Evolutionary conservation across 53 echinoderm and acorn worm species (phyloP), one percentile per base, ranked within the genome.

Genomic region (Patiria pectinifera): DNA sequence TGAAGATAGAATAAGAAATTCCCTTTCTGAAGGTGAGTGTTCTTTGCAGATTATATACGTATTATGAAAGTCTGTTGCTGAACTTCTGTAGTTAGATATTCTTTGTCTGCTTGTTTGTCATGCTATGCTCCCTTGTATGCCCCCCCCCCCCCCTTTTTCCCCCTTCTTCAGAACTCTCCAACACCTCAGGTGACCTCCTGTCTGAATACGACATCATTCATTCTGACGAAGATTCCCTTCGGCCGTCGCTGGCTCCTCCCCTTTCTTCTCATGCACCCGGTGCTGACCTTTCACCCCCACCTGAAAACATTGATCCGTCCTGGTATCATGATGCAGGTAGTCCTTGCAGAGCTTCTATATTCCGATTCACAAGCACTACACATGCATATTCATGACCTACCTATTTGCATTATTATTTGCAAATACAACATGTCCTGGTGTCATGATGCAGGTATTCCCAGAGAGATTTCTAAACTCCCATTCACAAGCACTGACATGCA

Each of bases 181-280:
- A 11, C 11, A 35, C 46, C 4, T 87, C 77, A 25, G 76, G 53
- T 35, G 76, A 87, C 49, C 87, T 76, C 59, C 75, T 76, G 23
- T 87, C 76, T 19, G 87, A 76, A 49, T 87, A 87, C 15, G 87
- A 87, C 87, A 87, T 87, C 87, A 87, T 87, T 35, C 53, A 53
- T 13, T 87, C 87, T 11, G 76, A 87, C 22, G 87, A 87, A 25
- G 87, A 58, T 76, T 74, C 75, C 48, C 23, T 75, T 87, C 76
- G 75, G 87, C 76, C 16, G 87, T 45, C 71, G 69, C 13, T 69
- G 35, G 71, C 47, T 71, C 70, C 70, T 74, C 24, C 74, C 19
- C 59, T 48, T 58, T 23, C 75, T 7, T 3, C 11, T 70, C 75
- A 69, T 85, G 75, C 48, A 43, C 24, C 49, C 21, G 78, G 26